These are phyloP conservation scores for Euphonia xanthogaster DNA, from an alignment of 2,797 vertebrate genomes.

Conservation along the genomic window DNA sequence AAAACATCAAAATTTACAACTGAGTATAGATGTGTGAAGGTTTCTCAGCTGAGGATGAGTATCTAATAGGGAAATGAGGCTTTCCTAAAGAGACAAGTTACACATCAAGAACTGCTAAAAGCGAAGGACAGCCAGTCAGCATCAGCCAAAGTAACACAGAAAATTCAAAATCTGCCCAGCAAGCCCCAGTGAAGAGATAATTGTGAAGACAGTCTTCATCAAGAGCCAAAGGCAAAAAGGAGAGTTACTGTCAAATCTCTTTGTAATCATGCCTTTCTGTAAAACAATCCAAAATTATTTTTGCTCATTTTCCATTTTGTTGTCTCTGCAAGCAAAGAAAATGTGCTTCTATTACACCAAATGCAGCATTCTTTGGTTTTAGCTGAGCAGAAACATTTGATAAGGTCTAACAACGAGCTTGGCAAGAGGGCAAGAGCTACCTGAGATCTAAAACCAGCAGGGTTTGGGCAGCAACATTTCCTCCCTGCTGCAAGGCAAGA, in stretches of 20 bases:
- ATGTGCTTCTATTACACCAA: neutral
- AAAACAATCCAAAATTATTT: neutral
- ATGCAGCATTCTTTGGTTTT: neutral
- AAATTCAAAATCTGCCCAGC: neutral
- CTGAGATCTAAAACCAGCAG: neutral
- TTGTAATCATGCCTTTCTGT: neutral
- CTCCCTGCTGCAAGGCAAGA: neutral
- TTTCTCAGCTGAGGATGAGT: neutral
- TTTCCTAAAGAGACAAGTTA: neutral
- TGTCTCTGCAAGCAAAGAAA: neutral
- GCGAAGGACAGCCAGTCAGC: neutral
- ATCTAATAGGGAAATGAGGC: neutral
- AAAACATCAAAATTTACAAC: neutral
- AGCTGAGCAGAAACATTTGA: neutral
- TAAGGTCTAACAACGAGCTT: neutral
- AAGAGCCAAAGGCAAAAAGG: neutral
- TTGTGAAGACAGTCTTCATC: neutral
- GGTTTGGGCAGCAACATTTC: neutral
- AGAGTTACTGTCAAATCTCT: neutral
- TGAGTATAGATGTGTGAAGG: neutral
- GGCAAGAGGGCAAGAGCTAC: accelerated
- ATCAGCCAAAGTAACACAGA: neutral
- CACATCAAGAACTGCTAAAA: neutral
- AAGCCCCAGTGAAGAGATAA: neutral
- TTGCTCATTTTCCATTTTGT: neutral